A percentile compares a stretch with the other conserved stretches of the same genome.
Evolutionary conservation across 2,113 vertebrate species (phyloP).

Genomic region (Panurus biarmicus): DNA sequence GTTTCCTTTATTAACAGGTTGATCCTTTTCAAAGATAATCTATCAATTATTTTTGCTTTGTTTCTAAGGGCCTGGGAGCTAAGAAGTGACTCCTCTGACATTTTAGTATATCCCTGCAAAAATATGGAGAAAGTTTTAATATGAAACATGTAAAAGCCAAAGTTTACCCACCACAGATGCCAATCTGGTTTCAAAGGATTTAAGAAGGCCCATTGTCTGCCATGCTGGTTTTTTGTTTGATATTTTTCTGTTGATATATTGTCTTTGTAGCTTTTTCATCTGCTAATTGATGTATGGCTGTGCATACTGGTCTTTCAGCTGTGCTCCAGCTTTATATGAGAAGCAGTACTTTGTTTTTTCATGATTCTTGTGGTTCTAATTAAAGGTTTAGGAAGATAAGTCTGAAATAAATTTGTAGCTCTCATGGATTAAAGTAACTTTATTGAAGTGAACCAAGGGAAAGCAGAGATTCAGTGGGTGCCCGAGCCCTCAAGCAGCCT

Average conservation of each 20-base stretch:
- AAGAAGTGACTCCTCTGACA: neutral
- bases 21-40: neutral
- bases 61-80: neutral
- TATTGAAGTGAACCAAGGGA: neutral
- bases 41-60: neutral
- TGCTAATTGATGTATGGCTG: neutral
- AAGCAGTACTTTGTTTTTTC: neutral
- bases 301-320: neutral
- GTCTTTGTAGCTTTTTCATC: constrained; percentile 5
- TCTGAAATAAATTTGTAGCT: neutral
- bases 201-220: neutral
- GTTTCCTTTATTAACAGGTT: neutral
- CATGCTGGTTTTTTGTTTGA: neutral
- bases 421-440: neutral
- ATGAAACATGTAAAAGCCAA: neutral
- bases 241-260: neutral
- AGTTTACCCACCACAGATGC: neutral
- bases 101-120: neutral
- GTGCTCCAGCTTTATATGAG: neutral
- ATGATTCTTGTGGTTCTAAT: neutral
- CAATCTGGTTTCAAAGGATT: neutral
- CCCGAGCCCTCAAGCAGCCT: neutral
- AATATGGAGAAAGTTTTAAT: neutral
- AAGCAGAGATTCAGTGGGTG: neutral
- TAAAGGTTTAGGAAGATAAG: neutral